phyloP scores from a whole-genome alignment of 1,140 invertebrate genomes.

The Drosophila kohkoa region DNA sequence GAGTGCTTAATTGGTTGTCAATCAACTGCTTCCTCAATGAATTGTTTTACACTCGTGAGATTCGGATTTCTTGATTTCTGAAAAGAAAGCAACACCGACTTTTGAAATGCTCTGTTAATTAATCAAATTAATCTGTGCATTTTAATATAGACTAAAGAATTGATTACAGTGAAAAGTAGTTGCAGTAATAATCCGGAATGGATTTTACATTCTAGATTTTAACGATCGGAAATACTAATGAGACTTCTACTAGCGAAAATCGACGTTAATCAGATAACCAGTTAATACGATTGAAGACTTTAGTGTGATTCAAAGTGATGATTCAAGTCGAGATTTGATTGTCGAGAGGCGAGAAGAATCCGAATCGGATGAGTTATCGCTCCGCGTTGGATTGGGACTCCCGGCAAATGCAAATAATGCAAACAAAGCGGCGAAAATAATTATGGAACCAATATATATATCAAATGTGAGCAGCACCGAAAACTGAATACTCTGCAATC shows the following conservation, averaged over 20 bases:
- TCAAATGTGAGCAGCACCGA: background rate
- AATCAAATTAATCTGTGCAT: background rate
- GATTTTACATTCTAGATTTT: background rate
- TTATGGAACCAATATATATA: background rate
- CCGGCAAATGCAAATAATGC: conserved; percentile 7
- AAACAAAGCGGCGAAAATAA: conserved; percentile 1
- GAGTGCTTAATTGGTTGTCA: background rate
- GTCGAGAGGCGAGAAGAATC: background rate
- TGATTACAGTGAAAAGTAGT: background rate
- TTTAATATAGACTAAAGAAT: background rate
- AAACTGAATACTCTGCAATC: conserved; percentile 1
- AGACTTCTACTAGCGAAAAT: background rate
- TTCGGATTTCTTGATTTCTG: too few species aligned
- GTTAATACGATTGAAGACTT: background rate
- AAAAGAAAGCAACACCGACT: background rate
- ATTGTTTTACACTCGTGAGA: background rate
- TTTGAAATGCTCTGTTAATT: background rate
- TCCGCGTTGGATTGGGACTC: conserved; percentile 18
- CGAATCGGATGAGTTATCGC: background rate
- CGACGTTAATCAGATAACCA: background rate
- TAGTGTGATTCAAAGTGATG: background rate
- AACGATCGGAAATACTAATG: conserved; percentile 16
- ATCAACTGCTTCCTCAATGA: background rate
- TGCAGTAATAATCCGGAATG: background rate
- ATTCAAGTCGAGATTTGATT: conserved; percentile 2